phyloP scores from a whole-genome alignment of 2,888 invertebrate genomes.

The Thalpophila matura region DNA sequence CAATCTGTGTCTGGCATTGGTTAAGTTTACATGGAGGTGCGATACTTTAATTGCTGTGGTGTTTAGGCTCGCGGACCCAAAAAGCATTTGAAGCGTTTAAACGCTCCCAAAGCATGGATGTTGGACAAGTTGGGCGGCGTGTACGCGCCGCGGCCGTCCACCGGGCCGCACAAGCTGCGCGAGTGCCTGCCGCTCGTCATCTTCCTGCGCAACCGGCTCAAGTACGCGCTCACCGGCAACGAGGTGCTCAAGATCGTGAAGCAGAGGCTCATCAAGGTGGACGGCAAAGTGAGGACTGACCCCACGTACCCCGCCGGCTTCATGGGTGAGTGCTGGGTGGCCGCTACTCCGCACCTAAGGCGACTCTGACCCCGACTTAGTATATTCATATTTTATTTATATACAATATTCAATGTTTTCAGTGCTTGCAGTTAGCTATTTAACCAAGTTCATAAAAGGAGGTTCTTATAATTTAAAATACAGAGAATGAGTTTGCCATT shows the following conservation, averaged over 20 bases:
- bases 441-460: too few species aligned
- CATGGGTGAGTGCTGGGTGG: conserved; percentile 99
- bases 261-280: conserved; percentile 99
- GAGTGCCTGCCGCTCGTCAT: conserved; percentile 99
- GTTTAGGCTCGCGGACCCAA: conserved; percentile 99
- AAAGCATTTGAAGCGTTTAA: conserved; percentile 99
- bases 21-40: conserved; percentile 38
- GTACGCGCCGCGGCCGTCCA: conserved; percentile 99
- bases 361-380: too few species aligned
- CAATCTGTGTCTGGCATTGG: conserved; percentile 15
- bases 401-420: too few species aligned
- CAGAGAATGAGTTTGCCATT: too few species aligned
- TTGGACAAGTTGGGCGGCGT: conserved; percentile 99
- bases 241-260: conserved; percentile 99
- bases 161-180: conserved; percentile 99
- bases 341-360: too few species aligned
- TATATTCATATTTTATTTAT: too few species aligned
- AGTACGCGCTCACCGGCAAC: conserved; percentile 99
- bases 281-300: conserved; percentile 99
- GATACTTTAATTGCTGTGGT: conserved; percentile 47
- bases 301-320: conserved; percentile 99
- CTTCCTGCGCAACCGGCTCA: conserved; percentile 98
- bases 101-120: conserved; percentile 99
- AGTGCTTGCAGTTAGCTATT: too few species aligned
- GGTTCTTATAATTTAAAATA: too few species aligned